phyloP scores from a whole-genome alignment of 2,888 invertebrate genomes.

The Ectemnius cavifrons region DNA sequence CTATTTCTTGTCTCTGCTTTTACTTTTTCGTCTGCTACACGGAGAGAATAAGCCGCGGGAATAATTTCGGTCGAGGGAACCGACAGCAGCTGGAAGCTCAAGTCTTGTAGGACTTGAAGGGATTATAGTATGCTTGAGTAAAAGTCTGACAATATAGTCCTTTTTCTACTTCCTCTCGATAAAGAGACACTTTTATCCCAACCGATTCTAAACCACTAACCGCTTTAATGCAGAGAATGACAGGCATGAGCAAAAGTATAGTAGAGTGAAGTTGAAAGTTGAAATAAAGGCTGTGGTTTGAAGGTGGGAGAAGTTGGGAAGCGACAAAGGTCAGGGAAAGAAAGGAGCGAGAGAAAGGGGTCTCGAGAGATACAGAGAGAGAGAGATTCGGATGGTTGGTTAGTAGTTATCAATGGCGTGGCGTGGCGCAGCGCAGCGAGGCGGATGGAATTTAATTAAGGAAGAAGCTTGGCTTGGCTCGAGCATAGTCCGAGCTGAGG shows the following conservation, averaged over 20 bases:
- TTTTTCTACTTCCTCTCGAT: no score
- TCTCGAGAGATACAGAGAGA: not conserved
- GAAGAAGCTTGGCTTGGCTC: slow-evolving; percentile 13
- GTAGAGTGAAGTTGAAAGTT: not conserved
- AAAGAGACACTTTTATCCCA: no score
- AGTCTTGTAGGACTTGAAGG: no score
- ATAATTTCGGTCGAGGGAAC: no score
- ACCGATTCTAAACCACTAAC: no score
- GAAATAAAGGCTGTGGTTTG: not conserved
- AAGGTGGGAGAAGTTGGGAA: not conserved
- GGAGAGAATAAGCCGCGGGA: not conserved
- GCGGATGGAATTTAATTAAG: slow-evolving; percentile 33
- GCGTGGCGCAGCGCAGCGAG: slow-evolving; percentile 8
- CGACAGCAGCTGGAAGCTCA: no score
- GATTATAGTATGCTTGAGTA: no score
- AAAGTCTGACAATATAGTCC: no score
- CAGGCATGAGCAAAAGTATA: no score
- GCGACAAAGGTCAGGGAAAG: not conserved
- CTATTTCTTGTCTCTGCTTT: not conserved
- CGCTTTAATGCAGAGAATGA: no score
- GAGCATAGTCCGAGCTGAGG: not conserved
- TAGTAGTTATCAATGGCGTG: slow-evolving; percentile 16
- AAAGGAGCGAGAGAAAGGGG: not conserved
- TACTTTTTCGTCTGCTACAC: no score
- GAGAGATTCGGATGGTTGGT: slow-evolving; percentile 12